phyloP scores from a whole-genome alignment of 2,113 vertebrate species.

The Osmerus mordax region DNA sequence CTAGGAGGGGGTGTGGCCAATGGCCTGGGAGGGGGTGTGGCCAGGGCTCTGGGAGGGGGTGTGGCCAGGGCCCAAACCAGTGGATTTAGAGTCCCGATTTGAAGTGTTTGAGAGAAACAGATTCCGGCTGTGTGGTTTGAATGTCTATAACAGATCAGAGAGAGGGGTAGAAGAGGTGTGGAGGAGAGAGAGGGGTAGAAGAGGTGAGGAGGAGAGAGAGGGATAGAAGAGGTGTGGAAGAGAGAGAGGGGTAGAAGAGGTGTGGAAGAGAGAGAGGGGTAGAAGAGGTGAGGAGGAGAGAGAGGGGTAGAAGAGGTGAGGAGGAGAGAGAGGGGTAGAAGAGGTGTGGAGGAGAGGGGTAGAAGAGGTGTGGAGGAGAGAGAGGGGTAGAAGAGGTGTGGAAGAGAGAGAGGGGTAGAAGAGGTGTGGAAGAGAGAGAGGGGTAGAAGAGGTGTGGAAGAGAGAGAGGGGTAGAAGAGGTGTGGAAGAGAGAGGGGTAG shows the following conservation, averaged over 20 bases:
- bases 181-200: slow-evolving; percentile 18
- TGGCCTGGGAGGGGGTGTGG: background rate
- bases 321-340: no score
- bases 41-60: no score
- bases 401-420: slow-evolving; percentile 15
- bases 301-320: no score
- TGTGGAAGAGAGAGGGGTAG: background rate
- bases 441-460: background rate
- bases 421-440: slow-evolving; percentile 20
- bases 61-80: background rate
- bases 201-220: slow-evolving; percentile 19
- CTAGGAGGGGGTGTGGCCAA: background rate
- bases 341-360: background rate
- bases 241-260: no score
- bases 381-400: slow-evolving; percentile 11
- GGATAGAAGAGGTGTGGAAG: background rate
- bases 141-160: no score
- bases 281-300: no score
- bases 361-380: background rate
- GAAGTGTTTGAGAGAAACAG: background rate
- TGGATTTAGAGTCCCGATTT: slow-evolving; percentile 26
- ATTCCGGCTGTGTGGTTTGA: no score
- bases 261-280: background rate
- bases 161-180: slow-evolving; percentile 12
- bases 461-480: no score